Evolutionary conservation across 2,797 vertebrate genomes (phyloP).

Genomic region (Argya squamiceps): DNA sequence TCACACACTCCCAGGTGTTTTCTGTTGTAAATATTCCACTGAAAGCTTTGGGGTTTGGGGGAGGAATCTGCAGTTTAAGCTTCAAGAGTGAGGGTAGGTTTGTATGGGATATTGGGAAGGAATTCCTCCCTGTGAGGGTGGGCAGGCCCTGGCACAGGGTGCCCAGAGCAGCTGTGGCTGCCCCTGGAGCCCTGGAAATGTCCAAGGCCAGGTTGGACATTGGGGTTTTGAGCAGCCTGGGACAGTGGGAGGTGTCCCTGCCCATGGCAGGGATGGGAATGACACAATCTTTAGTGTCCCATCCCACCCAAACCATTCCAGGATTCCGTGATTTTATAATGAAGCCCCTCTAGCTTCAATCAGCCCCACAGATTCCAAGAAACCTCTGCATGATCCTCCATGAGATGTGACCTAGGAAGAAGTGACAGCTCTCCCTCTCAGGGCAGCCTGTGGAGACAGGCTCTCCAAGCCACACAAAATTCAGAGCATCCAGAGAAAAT

Average conservation of each 20-base stretch:
- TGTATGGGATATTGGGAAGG: background rate
- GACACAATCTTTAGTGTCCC: background rate
- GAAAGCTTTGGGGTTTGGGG: background rate
- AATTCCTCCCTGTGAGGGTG: rapidly evolving
- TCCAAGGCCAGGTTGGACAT: background rate
- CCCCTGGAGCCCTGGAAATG: background rate
- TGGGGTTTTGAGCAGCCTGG: background rate
- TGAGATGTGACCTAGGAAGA: background rate
- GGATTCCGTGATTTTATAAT: rapidly evolving
- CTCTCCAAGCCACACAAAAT: background rate
- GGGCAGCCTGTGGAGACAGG: background rate
- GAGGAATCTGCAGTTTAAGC: background rate
- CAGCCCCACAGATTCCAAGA: background rate
- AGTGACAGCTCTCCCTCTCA: background rate
- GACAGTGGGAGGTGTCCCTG: background rate
- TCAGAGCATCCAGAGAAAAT: background rate
- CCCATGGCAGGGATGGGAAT: background rate
- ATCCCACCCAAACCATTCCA: background rate
- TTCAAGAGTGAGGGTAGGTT: background rate
- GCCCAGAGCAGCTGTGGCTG: background rate
- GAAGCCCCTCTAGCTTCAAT: background rate
- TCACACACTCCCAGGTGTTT: background rate
- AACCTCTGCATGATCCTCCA: background rate
- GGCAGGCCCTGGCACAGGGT: background rate
- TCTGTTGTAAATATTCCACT: background rate